Conservation (phyloP, 2,888 invertebrate genomes). For the Cepaea hortensis region DNA sequence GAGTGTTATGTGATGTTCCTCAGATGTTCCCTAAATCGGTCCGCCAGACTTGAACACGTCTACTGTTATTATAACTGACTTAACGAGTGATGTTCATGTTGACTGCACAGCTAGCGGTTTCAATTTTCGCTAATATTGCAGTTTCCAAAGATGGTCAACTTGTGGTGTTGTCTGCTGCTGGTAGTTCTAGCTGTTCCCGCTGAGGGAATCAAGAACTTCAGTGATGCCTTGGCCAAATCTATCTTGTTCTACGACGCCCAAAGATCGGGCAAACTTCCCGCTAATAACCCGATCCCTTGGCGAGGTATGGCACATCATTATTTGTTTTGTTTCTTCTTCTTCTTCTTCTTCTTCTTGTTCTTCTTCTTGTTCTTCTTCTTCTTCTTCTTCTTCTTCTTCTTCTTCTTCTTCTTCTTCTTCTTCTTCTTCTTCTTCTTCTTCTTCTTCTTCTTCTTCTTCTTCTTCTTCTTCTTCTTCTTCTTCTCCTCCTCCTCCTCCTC, state of each 20-base stretch:
- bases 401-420: neutral
- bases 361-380: neutral
- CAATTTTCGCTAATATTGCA: no score
- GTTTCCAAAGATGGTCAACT: neutral
- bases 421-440: slow-evolving; percentile 9
- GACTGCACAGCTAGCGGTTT: no score
- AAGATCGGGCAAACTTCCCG: slow-evolving; percentile 52
- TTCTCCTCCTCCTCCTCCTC: neutral
- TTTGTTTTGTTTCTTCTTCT: neutral
- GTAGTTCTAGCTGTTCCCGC: neutral
- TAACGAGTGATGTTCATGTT: no score
- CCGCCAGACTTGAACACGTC: no score
- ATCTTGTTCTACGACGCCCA: slow-evolving; percentile 73
- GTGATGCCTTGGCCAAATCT: slow-evolving; percentile 64
- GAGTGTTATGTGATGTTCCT: no score
- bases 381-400: neutral
- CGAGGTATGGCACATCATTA: neutral
- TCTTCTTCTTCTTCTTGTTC: neutral
- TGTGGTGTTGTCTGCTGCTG: neutral
- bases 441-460: neutral
- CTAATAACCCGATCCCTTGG: neutral
- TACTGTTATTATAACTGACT: no score
- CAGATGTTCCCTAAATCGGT: no score
- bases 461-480: neutral
- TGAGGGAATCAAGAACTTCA: slow-evolving; percentile 55